Conservation (phyloP, 2,888 invertebrate genomes). For the Trissoscelio sp. region DNA sequence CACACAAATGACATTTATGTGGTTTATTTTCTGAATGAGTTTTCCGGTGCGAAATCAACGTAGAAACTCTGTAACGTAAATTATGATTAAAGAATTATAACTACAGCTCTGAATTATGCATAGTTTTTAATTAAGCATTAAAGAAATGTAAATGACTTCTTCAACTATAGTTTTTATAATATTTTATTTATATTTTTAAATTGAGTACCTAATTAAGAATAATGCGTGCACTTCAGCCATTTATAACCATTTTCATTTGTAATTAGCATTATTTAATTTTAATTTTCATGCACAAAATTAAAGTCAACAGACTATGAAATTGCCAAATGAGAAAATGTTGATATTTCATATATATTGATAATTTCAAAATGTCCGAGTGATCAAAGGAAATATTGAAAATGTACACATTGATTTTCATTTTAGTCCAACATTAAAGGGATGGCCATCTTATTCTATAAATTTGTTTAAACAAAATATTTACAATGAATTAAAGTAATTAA, state of each 20-base stretch:
- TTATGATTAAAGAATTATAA: constrained; percentile 44
- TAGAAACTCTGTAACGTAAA: constrained; percentile 86
- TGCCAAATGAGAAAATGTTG: neutral
- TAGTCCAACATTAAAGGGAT: neutral
- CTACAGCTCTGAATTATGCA: neutral
- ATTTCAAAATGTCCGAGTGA: constrained; percentile 3
- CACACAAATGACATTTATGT: constrained; percentile 89
- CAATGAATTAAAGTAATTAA: no score
- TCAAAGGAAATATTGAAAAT: constrained; percentile 16
- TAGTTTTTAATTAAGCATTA: constrained; percentile 32
- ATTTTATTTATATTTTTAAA: neutral
- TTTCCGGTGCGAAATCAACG: constrained; percentile 91
- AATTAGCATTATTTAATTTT: constrained; percentile 9
- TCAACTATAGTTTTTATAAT: neutral
- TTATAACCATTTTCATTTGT: neutral
- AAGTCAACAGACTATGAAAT: constrained; percentile 13
- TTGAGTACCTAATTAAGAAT: neutral
- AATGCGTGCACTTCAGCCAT: neutral
- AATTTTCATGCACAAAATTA: constrained; percentile 2
- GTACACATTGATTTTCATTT: neutral
- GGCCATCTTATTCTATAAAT: neutral
- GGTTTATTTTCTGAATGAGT: constrained; percentile 90
- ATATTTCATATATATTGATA: neutral
- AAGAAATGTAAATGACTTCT: neutral
- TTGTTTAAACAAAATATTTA: no score